Percentiles rank a stretch among this genome's conserved stretches.
phyloP scores from a whole-genome alignment of 2,888 invertebrate species.

The Apotomis capreana region DNA sequence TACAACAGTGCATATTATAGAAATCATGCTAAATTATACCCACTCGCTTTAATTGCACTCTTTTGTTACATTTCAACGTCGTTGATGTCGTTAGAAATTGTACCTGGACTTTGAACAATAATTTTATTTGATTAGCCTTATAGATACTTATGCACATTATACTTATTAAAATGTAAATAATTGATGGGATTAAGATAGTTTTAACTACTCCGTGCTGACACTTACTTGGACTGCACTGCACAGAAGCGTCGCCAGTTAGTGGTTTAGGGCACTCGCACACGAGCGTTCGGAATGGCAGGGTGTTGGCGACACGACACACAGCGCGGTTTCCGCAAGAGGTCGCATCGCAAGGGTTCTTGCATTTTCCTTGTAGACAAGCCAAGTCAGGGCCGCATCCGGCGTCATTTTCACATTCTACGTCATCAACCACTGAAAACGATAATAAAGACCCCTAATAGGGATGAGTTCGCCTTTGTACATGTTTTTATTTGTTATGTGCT shows the following conservation, averaged over 20 bases:
- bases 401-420: constrained; percentile 89
- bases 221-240: constrained; percentile 91
- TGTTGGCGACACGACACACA: constrained; percentile 92
- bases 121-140: constrained; percentile 17
- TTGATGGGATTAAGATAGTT: neutral
- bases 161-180: neutral
- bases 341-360: constrained; percentile 91
- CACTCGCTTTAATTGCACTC: constrained; percentile 31
- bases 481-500: too few relatives aligned
- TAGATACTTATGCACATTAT: neutral
- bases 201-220: constrained; percentile 38
- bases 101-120: constrained; percentile 38
- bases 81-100: constrained; percentile 24
- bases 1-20: constrained; percentile 33
- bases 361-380: constrained; percentile 91
- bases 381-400: constrained; percentile 93
- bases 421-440: constrained; percentile 69
- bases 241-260: constrained; percentile 92
- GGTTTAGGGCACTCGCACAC: constrained; percentile 93
- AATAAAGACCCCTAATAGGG: neutral
- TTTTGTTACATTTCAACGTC: constrained; percentile 23
- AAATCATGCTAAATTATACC: constrained; percentile 36
- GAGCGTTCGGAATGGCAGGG: constrained; percentile 93
- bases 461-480: too few relatives aligned
- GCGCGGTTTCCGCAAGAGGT: constrained; percentile 92